Evolutionary conservation across 2,797 vertebrate genomes (phyloP).

Genomic region (Hippocampus kuda): DNA sequence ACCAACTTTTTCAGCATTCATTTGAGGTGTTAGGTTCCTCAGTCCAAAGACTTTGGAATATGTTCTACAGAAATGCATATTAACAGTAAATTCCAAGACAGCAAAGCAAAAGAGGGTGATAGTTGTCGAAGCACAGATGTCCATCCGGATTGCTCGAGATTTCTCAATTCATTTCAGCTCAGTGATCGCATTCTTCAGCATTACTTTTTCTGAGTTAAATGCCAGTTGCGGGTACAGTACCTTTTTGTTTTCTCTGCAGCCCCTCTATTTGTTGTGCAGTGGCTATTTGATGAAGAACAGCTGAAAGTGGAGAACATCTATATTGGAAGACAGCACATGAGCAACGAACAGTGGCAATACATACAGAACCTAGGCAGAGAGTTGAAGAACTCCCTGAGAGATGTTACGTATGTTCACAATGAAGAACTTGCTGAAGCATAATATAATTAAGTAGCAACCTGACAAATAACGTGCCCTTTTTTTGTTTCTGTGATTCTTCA

Average conservation of each 20-base stretch:
- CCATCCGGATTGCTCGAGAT: background rate
- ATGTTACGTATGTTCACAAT: slow-evolving; percentile 67
- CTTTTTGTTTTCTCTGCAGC: slow-evolving; percentile 43
- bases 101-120: background rate
- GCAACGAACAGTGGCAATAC: slow-evolving; percentile 74
- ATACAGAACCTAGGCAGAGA: slow-evolving; percentile 74
- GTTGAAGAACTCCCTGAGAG: slow-evolving; percentile 70
- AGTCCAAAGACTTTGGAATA: background rate
- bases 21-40: background rate
- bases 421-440: background rate
- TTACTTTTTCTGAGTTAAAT: background rate
- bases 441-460: background rate
- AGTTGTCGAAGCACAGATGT: background rate
- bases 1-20: background rate
- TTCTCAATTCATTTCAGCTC: background rate
- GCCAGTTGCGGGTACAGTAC: background rate
- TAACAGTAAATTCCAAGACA: background rate
- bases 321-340: slow-evolving; percentile 66
- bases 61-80: background rate
- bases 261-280: slow-evolving; percentile 76
- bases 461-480: background rate
- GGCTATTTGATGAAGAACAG: slow-evolving; percentile 80
- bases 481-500: slow-evolving; percentile 42
- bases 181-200: background rate
- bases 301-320: slow-evolving; percentile 76